Conservation (phyloP, 2,113 vertebrate species). For the Leptosomus discolor region DNA sequence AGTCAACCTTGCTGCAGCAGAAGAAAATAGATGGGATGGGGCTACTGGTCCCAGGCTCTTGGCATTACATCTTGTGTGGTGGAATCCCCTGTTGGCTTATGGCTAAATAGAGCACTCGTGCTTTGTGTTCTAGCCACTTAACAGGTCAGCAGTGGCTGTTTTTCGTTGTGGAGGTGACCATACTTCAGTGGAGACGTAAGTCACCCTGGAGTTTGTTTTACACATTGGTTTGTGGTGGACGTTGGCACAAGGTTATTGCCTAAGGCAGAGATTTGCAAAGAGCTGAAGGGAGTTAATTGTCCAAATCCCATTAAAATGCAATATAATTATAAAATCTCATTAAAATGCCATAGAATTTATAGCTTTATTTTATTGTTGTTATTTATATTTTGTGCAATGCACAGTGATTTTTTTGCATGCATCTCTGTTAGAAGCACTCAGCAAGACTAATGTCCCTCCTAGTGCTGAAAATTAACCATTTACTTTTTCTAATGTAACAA, state of each 20-base stretch:
- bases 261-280: slow-evolving; percentile 5
- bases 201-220: background rate
- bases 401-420: background rate
- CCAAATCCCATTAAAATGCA: slow-evolving; percentile 44
- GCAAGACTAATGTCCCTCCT: background rate
- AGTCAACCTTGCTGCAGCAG: background rate
- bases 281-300: slow-evolving; percentile 28
- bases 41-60: background rate
- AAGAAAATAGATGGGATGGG: background rate
- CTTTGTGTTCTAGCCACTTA: background rate
- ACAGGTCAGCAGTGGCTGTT: background rate
- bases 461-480: background rate
- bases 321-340: slow-evolving; percentile 36
- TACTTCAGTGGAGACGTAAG: background rate
- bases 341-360: slow-evolving; percentile 23
- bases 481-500: background rate
- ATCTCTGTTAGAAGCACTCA: background rate
- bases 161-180: background rate
- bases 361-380: slow-evolving; percentile 1
- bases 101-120: background rate
- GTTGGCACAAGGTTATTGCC: background rate
- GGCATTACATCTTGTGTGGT: background rate
- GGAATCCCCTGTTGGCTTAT: background rate
- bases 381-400: background rate
- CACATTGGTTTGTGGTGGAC: background rate